A percentile compares a stretch with the other conserved stretches of the same genome.
Conservation (phyloP, 2,888 invertebrate genomes). For the Fragum sueziense region DNA sequence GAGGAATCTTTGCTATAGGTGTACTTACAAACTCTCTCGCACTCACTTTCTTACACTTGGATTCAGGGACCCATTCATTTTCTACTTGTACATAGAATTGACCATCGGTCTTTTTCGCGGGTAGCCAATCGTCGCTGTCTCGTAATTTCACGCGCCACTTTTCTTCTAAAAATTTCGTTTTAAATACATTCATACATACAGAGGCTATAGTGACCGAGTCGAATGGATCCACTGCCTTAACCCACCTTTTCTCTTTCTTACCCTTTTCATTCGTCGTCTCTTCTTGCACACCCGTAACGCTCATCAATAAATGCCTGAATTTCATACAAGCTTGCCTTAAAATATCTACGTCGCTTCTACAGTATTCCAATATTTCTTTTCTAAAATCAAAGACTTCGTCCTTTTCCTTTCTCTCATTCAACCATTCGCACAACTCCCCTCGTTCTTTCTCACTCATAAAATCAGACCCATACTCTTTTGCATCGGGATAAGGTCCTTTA, state of each 20-base stretch:
- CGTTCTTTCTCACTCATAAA: constrained; percentile 38
- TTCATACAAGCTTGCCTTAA: constrained; percentile 37
- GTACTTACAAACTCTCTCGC: constrained; percentile 29
- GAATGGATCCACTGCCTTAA: constrained; percentile 41
- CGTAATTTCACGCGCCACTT: constrained; percentile 36
- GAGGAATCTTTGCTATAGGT: constrained; percentile 46
- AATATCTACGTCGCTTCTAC: constrained; percentile 51
- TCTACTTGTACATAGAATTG: constrained; percentile 13
- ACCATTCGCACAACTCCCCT: constrained; percentile 35
- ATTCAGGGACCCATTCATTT: constrained; percentile 25
- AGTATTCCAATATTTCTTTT: constrained; percentile 51
- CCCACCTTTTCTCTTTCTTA: constrained; percentile 24
- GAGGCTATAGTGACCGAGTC: constrained; percentile 42
- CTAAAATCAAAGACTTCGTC: constrained; percentile 46
- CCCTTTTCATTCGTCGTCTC: neutral
- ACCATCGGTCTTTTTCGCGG: constrained; percentile 24
- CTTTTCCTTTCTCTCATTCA: constrained; percentile 3
- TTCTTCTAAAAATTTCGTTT: constrained; percentile 44
- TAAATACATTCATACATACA: constrained; percentile 49
- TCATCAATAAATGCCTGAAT: constrained; percentile 35
- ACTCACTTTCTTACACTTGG: neutral
- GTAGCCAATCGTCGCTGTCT: constrained; percentile 29
- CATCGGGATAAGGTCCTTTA: constrained; percentile 28
- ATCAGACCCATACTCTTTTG: constrained; percentile 28
- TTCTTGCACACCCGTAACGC: constrained; percentile 12